Evolutionary conservation across 1,140 invertebrate species (phyloP).

Genomic region (Ganaspis sp.): DNA sequence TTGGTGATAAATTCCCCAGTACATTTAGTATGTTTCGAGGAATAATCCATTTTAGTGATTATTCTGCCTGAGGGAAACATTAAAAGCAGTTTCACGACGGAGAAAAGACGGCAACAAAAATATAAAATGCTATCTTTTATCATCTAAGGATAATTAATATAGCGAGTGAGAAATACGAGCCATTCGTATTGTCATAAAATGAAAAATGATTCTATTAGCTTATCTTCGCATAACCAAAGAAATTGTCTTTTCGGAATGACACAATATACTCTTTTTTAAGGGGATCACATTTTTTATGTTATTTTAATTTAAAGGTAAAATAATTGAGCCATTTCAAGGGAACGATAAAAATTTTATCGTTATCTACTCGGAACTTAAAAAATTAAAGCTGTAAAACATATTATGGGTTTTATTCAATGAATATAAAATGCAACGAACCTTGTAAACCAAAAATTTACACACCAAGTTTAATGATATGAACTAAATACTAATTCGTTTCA

Average conservation of each 20-base stretch:
- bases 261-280: background rate
- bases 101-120: conserved; percentile 1
- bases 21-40: conserved; percentile 8
- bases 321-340: background rate
- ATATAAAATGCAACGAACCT: background rate
- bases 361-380: background rate
- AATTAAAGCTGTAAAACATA: conserved; percentile 4
- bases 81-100: background rate
- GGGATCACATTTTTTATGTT: background rate
- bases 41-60: conserved; percentile 13
- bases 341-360: background rate
- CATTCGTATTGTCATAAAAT: background rate
- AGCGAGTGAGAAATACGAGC: conserved; percentile 8
- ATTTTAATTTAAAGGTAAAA: conserved; percentile 3
- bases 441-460: background rate
- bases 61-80: conserved; percentile 8
- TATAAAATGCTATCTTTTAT: background rate
- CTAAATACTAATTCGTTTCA: background rate
- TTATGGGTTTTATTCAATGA: conserved; percentile 14
- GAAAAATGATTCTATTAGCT: conserved; percentile 9
- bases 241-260: background rate
- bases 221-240: background rate
- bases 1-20: conserved; percentile 8
- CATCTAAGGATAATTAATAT: conserved; percentile 1
- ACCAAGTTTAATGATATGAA: conserved; percentile 1